These are phyloP conservation scores for Anabas testudineus DNA, from an alignment of 2,797 vertebrate genomes.

Conservation along the genomic window DNA sequence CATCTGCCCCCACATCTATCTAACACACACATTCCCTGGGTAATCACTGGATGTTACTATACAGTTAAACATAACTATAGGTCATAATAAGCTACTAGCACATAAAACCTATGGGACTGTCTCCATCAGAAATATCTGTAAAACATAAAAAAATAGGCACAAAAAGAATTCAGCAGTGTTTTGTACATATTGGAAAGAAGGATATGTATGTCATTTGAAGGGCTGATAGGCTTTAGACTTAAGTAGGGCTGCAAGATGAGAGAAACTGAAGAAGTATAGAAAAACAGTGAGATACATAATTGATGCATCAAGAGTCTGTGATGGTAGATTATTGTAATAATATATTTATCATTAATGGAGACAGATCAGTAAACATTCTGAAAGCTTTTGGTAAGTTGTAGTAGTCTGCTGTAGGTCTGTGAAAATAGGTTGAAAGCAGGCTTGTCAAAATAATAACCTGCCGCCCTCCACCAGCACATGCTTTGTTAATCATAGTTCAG, in stretches of 20 bases:
- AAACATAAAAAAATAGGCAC: neutral
- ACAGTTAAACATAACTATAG: neutral
- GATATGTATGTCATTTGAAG: neutral
- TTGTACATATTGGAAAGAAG: neutral
- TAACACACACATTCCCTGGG: too few species aligned
- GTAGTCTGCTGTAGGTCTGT: slow-evolving; percentile 33
- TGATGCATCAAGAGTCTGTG: neutral
- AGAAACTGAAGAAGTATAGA: neutral
- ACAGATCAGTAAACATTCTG: neutral
- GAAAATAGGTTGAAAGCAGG: slow-evolving; percentile 64
- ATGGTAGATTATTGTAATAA: neutral
- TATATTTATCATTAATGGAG: neutral
- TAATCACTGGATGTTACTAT: neutral
- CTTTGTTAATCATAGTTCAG: slow-evolving; percentile 69
- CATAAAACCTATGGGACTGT: neutral
- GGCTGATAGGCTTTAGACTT: too few species aligned
- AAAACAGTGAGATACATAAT: neutral
- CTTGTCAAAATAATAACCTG: slow-evolving; percentile 45
- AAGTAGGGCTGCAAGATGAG: neutral
- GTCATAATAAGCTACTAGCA: neutral
- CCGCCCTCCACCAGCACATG: slow-evolving; percentile 56
- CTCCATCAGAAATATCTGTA: neutral
- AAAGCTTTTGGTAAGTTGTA: slow-evolving; percentile 13
- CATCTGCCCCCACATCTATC: too few species aligned
- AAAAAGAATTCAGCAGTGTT: neutral